These are phyloP conservation scores for Drosophila aldrichi DNA, from an alignment of 2,888 invertebrate species.

Conservation along the genomic window DNA sequence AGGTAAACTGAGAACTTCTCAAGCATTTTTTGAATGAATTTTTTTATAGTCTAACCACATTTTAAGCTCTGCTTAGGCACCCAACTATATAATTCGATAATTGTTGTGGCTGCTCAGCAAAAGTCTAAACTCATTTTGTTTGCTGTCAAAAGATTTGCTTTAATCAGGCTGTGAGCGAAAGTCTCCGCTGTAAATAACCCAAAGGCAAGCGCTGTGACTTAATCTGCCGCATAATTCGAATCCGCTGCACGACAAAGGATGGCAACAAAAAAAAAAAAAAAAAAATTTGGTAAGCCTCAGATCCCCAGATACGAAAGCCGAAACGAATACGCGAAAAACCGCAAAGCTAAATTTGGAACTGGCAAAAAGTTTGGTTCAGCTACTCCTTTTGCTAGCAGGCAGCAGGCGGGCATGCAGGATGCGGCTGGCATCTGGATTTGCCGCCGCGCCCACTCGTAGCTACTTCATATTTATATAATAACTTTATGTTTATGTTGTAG, in stretches of 20 bases:
- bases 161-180: slow-evolving; percentile 36
- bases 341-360: slow-evolving; percentile 45
- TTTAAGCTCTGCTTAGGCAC: not conserved
- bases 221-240: slow-evolving; percentile 75
- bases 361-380: slow-evolving; percentile 37
- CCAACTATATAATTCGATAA: slow-evolving; percentile 10
- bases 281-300: slow-evolving; percentile 20
- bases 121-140: not conserved
- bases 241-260: slow-evolving; percentile 47
- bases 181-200: slow-evolving; percentile 61
- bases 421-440: not conserved
- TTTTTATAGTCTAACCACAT: not conserved
- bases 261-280: too few species aligned
- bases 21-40: not conserved
- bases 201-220: slow-evolving; percentile 69
- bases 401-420: not conserved
- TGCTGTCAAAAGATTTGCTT: slow-evolving; percentile 25
- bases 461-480: slow-evolving; percentile 80
- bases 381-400: slow-evolving; percentile 11
- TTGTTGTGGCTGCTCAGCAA: not conserved
- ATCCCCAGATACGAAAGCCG: slow-evolving; percentile 19
- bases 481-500: slow-evolving; percentile 80
- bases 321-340: slow-evolving; percentile 24
- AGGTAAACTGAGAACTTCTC: accelerated
- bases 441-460: slow-evolving; percentile 18